A percentile compares a stretch with the other conserved stretches of the same genome.
These are phyloP conservation scores for Lasius platythorax DNA, from an alignment of 2,888 invertebrate species.

Conservation along the genomic window DNA sequence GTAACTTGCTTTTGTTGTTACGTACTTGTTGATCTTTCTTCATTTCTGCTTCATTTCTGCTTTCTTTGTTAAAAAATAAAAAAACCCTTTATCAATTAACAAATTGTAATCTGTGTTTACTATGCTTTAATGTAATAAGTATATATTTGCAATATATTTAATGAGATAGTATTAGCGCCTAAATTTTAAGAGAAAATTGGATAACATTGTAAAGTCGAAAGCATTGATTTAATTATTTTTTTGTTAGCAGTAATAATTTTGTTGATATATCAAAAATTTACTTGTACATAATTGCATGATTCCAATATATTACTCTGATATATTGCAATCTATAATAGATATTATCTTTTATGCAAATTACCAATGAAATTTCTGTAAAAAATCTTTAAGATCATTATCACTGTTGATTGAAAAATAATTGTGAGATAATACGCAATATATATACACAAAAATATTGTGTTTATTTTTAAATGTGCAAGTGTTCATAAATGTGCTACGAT, in stretches of 20 bases:
- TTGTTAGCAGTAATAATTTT: not conserved
- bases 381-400: not conserved
- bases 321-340: not conserved
- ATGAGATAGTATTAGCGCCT: not conserved
- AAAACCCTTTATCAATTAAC: not conserved
- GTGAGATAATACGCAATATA: not conserved
- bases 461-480: conserved; percentile 18
- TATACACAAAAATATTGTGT: not conserved
- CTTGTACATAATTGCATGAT: not conserved
- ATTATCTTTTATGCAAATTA: not conserved
- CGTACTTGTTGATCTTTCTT: not conserved
- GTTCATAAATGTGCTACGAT: not conserved
- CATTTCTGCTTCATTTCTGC: no score
- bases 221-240: not conserved
- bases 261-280: not conserved
- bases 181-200: not conserved
- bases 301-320: not conserved
- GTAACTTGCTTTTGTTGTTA: not conserved
- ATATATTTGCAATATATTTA: not conserved
- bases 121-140: not conserved
- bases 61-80: not conserved
- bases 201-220: not conserved
- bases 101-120: not conserved
- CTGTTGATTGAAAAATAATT: not conserved
- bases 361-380: not conserved